Evolutionary conservation across 2,113 vertebrate species (phyloP).

Genomic region (Daboia siamensis): DNA sequence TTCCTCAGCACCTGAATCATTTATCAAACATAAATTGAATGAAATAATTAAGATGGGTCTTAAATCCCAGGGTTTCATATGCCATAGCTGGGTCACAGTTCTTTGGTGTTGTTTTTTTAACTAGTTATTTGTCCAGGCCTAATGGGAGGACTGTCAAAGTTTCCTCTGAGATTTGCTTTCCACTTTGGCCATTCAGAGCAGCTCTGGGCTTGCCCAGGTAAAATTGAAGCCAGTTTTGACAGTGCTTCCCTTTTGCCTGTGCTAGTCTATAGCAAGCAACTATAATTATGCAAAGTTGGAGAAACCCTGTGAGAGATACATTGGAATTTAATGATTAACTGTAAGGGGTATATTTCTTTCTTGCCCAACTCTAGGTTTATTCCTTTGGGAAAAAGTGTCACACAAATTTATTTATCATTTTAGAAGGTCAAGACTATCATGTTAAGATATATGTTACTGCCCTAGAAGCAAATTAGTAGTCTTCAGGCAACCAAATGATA

Average conservation of each 20-base stretch:
- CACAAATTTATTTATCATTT: background rate
- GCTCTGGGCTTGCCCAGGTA: background rate
- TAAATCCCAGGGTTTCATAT: background rate
- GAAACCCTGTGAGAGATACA: background rate
- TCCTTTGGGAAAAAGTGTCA: background rate
- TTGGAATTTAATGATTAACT: background rate
- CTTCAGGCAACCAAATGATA: background rate
- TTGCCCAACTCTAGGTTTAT: background rate
- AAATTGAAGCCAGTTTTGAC: background rate
- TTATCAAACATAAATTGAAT: background rate
- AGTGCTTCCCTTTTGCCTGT: background rate
- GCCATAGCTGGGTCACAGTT: background rate
- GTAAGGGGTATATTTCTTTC: background rate
- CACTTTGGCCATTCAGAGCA: background rate
- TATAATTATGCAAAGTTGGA: background rate
- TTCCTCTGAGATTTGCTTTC: background rate
- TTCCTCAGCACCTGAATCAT: background rate
- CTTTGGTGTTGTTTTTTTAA: background rate
- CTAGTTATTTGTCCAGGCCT: background rate
- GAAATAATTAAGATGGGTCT: background rate
- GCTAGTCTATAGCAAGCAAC: background rate
- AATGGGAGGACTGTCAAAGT: background rate
- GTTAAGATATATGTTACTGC: background rate
- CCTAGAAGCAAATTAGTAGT: background rate
- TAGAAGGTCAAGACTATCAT: background rate